These are phyloP conservation scores for Drosophila eohydei DNA, from an alignment of 2,888 invertebrate genomes.

Conservation along the genomic window DNA sequence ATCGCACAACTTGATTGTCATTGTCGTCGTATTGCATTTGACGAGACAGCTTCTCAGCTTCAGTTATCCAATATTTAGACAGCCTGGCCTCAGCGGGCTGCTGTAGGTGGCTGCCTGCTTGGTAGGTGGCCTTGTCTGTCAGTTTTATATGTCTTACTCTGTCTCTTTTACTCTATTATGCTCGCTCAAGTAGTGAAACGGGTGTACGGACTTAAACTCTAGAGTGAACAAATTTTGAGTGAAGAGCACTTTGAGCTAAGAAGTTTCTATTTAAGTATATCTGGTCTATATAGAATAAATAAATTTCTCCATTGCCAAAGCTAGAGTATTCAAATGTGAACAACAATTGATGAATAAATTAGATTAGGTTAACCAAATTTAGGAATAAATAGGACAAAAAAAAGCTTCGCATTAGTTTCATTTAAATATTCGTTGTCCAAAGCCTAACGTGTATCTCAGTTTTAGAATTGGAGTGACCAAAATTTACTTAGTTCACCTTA, in stretches of 20 bases:
- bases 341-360: too few species aligned
- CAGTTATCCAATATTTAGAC: constrained; percentile 12
- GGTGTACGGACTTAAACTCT: not conserved
- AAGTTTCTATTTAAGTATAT: not conserved
- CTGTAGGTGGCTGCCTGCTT: not conserved
- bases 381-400: too few species aligned
- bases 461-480: too few species aligned
- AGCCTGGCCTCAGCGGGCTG: not conserved
- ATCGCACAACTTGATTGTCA: constrained; percentile 78
- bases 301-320: too few species aligned
- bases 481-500: too few species aligned
- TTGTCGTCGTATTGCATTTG: constrained; percentile 76
- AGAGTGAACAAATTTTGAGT: not conserved
- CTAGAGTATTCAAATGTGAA: too few species aligned
- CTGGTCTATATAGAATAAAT: not conserved
- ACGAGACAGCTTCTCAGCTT: constrained; percentile 50
- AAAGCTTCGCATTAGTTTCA: too few species aligned
- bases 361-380: too few species aligned
- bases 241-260: not conserved
- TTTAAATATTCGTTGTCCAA: too few species aligned
- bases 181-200: not conserved
- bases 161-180: not conserved
- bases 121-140: constrained; percentile 26
- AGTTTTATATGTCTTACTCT: constrained; percentile 20
- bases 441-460: too few species aligned